Base-by-base conservation (phyloP, 2,888 invertebrate species). In the Nephrotoma appendiculata region DNA sequence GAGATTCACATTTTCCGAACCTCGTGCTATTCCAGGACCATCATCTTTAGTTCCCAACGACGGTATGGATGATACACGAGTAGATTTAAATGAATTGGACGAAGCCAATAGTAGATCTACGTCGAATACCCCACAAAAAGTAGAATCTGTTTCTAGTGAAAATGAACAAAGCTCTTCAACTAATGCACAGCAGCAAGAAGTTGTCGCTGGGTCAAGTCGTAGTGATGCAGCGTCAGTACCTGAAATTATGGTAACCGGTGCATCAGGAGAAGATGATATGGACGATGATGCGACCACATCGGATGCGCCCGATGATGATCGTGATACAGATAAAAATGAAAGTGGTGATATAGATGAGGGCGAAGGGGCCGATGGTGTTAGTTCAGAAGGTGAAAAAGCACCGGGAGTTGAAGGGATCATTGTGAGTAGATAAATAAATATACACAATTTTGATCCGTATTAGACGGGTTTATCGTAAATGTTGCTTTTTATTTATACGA, bases 1-100 rank as follows among this genome's bases (percentile, higher is more conserved):
- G 0, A 92, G 95, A 88, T 95, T 95, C 89, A 94, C 93, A 19
- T 95, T 95, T 89, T 93, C 93, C 87, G 95, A 95, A 89, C 91
- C 93, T 5, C 89, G 52, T 87, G 86, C 89, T 87, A 88, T 90
- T 87, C 91, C 92, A 87, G 90, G 92, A 87, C 84, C 57, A 19
- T 85, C 87, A 19, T 85, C 85, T 19, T 31, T 88, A 11, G 89
- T 87, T 15, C 87, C 87, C 5, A 88, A 88, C 4, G 94, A 95
- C 90, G 93, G 94, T 88, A 94, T 96, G 93, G 96, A 95, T 91
- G 96, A 96, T 91, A 95, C 95, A 86, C 93, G 95, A 90, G 94
- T 96, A 90, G 96, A 96, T 91, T 92, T 95, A 48, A 93, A 94
- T 87, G 92, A 91, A 89, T 91, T 43, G 91, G 93, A 92, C 86